phyloP scores from a whole-genome alignment of 2,113 vertebrate species.

The Pelecanus crispus region DNA sequence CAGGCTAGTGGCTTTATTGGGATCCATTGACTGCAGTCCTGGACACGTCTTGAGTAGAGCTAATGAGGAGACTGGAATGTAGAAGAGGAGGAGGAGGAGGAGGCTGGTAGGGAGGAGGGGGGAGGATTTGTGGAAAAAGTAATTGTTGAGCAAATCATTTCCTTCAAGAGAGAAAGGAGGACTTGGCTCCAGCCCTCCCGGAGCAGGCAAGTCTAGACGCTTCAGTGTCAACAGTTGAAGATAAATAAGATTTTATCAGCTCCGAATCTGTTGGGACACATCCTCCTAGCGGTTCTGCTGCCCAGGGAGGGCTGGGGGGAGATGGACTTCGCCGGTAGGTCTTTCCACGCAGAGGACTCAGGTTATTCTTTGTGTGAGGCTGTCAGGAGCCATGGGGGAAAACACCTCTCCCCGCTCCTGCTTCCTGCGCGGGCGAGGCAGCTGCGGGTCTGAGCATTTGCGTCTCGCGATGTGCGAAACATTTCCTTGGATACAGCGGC shows the following conservation, averaged over 20 bases:
- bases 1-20: slow-evolving; percentile 57
- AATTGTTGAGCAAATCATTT: slow-evolving; percentile 68
- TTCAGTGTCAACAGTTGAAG: slow-evolving; percentile 74
- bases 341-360: background rate
- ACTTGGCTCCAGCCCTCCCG: slow-evolving; percentile 45
- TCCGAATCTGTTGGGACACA: slow-evolving; percentile 80
- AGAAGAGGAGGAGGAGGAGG: background rate
- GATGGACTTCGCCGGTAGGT: background rate
- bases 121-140: slow-evolving; percentile 55
- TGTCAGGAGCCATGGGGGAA: background rate
- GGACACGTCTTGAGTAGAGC: slow-evolving; percentile 54
- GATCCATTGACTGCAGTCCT: slow-evolving; percentile 62
- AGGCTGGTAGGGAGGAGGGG: background rate
- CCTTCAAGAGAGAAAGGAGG: slow-evolving; percentile 64
- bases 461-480: background rate
- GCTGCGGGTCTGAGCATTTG: background rate
- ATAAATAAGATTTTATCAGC: slow-evolving; percentile 78
- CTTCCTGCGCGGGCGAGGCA: rapidly evolving
- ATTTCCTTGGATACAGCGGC: background rate
- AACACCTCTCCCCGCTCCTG: background rate
- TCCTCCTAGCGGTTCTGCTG: slow-evolving; percentile 76
- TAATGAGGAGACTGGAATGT: slow-evolving; percentile 68
- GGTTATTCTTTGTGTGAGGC: background rate
- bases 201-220: slow-evolving; percentile 75
- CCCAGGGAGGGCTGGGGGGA: background rate